Evolutionary conservation across 1,140 invertebrate genomes (phyloP), one percentile per base, ranked within the genome.

Genomic region (Drosophila tani): DNA sequence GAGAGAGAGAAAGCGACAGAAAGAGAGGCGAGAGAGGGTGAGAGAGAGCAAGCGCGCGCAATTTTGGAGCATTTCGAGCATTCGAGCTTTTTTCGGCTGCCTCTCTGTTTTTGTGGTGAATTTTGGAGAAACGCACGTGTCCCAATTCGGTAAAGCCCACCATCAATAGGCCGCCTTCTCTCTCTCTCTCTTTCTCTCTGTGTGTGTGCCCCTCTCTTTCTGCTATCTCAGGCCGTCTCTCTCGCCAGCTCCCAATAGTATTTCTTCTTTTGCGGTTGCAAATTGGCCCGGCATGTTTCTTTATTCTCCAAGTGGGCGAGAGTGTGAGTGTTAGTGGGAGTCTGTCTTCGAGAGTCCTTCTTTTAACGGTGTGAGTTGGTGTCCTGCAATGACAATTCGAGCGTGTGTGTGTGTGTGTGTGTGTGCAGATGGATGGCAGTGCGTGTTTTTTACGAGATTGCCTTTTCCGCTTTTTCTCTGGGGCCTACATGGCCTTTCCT

Each of bases 61-160:
- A 50, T 76, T 50, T 68, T 6, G 19, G 24, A 40, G 32, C 51
- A 53, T 53, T 41, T 11, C 29, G 51, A 75, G 35, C 46, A 50
- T 45, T 41, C 17, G 58, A 86, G 84, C 73, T 88, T 88, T 87
- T 74, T 58, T 59, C 19, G 58, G 56, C 46, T 51, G 50, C 46
- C 49, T 87, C 77, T 87, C 85, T 87, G 83, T 87, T 87, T 88
- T 87, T 87, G 84, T 87, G 84, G 84, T 87, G 84, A 87, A 69
- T 90, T 83, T 74, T 66, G 58, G 75, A 24, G 53, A 63, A 60
- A 79, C 77, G 87, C 84, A 87, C 84, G 84, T 87, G 84, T 88
- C 71, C 84, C 85, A 84, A 50, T 87, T 87, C 73, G 68, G 70
- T 66, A 74, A 69, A 68, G 77, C 64, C 58, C 73, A 65, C 68